Evolutionary conservation across 30 jellyfish, hydroid and myxozoan species (phyloP), one percentile per base, ranked within the genome.

Genomic region (Clytia hemisphaerica): DNA sequence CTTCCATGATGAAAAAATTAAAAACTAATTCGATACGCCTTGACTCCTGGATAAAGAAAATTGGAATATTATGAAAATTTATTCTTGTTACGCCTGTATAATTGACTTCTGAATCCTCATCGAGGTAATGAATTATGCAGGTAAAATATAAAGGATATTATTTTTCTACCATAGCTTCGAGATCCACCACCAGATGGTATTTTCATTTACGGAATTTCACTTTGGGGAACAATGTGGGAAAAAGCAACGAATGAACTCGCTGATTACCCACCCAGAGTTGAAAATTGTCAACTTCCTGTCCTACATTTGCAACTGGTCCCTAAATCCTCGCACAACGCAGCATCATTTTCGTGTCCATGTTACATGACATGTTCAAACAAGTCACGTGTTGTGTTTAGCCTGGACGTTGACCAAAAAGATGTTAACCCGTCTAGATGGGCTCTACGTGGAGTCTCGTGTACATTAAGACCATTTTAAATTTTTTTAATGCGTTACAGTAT

Each of bases 101-200:
- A 42, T n/a, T n/a, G n/a, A 42, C 53, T 42, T 12, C 53, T n/a
- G 53, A 42, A 12, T 42, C 53, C 53, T 9, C 53, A 12, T 42
- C 53, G n/a, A 42, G 53, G 15, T 12, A 9, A 42, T 42, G 53
- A n/a, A 42, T 42, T 9, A 9, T 42, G 53, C 53, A 42, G 53
- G 53, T 9, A n/a, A 42, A 9, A n/a, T 42, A n/a, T 42, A n/a
- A n/a, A 9, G 53, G n/a, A 12, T 42, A 24, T 60, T 4, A 31
- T 32, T 21, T 19, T 33, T 30, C 31, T 51, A 12, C 64, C 25
- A 4, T 28, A 84, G 95, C 82, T 84, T 29, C 92, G 92, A 4
- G 95, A 84, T 25, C 95, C 95, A 1, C 84, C 95, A 34, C 30
- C 88, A 2, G 95, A 84, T 15, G 95, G 95, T 67, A 27, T 76